Conservation (phyloP, 92 coral and sea anemone genomes). For the Phenganax stokvisi region DNA sequence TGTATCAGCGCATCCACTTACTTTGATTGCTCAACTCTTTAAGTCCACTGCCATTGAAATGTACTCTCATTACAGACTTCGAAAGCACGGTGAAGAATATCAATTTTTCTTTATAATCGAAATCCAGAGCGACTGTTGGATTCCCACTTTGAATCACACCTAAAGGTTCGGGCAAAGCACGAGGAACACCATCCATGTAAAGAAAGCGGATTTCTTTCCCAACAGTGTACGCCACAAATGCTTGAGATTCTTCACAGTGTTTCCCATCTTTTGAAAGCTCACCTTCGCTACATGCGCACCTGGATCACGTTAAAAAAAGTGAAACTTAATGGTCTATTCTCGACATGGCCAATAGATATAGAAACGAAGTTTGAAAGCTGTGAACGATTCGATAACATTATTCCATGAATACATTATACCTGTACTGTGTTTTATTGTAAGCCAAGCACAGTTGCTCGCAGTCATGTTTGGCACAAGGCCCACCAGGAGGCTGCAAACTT, state of each 20-base stretch:
- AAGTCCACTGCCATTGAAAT: constrained; percentile 66
- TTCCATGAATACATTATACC: constrained; percentile 41
- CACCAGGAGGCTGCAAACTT: constrained; percentile 65
- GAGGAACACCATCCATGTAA: constrained; percentile 20
- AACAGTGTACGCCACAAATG: constrained; percentile 54
- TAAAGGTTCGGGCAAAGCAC: constrained; percentile 20
- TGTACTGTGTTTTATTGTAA: constrained; percentile 43
- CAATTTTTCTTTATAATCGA: constrained; percentile 54
- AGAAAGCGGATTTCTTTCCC: constrained; percentile 44
- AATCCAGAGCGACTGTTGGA: constrained; percentile 53
- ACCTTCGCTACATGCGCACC: constrained; percentile 78
- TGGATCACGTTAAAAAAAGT: background rate
- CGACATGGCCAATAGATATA: background rate
- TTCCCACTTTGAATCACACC: constrained; percentile 35
- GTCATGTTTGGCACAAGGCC: constrained; percentile 60
- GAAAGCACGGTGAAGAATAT: constrained; percentile 57
- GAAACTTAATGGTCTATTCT: background rate
- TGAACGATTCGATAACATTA: no score
- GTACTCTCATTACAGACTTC: constrained; percentile 52
- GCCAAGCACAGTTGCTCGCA: constrained; percentile 83
- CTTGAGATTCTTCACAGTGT: constrained; percentile 52
- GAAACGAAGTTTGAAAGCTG: no score
- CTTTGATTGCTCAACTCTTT: constrained; percentile 16
- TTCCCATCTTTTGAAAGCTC: constrained; percentile 55
- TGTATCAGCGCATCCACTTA: background rate